Percentiles rank a stretch among this genome's conserved stretches.
phyloP scores from a whole-genome alignment of 2,113 vertebrate species.

The Cichladusa arquata region DNA sequence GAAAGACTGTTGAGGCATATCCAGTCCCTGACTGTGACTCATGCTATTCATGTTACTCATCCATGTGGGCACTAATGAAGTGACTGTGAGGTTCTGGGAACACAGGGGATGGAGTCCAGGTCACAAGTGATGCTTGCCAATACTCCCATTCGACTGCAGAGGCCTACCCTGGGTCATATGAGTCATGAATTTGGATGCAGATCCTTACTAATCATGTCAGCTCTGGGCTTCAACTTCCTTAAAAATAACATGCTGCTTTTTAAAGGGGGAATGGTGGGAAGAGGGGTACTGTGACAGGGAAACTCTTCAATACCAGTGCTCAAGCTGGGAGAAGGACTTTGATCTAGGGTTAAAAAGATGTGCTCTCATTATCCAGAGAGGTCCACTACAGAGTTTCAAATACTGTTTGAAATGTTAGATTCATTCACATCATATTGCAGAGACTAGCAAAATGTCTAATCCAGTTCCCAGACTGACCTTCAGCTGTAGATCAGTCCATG shows the following conservation, averaged over 20 bases:
- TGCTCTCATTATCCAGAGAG: not conserved
- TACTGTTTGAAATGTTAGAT: not conserved
- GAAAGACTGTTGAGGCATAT: constrained; percentile 42
- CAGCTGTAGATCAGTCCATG: not conserved
- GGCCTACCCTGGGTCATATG: constrained; percentile 38
- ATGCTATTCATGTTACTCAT: constrained; percentile 53
- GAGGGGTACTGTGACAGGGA: not conserved
- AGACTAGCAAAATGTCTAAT: not conserved
- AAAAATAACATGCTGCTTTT: not conserved
- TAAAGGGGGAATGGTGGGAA: not conserved
- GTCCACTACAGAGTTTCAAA: not conserved
- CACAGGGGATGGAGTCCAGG: constrained; percentile 18
- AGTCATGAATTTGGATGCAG: constrained; percentile 44
- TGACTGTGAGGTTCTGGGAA: constrained; percentile 62
- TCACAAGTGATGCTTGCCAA: constrained; percentile 38
- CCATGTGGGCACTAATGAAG: constrained; percentile 62
- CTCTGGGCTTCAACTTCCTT: not conserved
- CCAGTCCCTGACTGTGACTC: constrained; percentile 53
- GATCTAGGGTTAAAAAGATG: not conserved
- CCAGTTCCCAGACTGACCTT: not conserved
- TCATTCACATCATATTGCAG: not conserved
- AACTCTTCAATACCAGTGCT: not conserved
- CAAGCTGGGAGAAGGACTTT: not conserved
- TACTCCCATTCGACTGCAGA: not conserved
- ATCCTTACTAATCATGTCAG: constrained; percentile 4